phyloP scores from a whole-genome alignment of 2,113 vertebrate genomes.

The Nesospiza acunhae region DNA sequence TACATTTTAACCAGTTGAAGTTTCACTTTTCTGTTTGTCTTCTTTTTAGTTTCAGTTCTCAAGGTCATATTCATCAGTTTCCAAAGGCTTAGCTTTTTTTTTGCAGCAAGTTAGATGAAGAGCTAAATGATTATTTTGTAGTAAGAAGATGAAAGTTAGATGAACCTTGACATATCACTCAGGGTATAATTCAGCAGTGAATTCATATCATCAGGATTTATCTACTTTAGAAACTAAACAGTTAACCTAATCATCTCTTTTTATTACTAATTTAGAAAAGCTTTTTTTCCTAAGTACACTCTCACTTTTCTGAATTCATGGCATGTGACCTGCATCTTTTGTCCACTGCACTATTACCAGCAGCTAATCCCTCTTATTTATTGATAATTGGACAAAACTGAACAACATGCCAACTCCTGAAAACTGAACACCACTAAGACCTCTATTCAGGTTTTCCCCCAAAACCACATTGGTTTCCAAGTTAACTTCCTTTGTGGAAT shows the following conservation, averaged over 20 bases:
- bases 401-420: constrained; percentile 75
- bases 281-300: constrained; percentile 66
- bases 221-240: constrained; percentile 77
- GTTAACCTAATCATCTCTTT: constrained; percentile 81
- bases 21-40: constrained; percentile 36
- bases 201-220: constrained; percentile 71
- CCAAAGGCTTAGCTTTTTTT: constrained; percentile 29
- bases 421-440: constrained; percentile 63
- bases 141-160: constrained; percentile 71
- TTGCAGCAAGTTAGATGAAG: constrained; percentile 51
- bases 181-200: constrained; percentile 57
- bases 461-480: constrained; percentile 74
- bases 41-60: constrained; percentile 39
- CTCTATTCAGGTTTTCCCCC: constrained; percentile 72
- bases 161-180: constrained; percentile 73
- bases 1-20: constrained; percentile 62
- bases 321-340: constrained; percentile 79
- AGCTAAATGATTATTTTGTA: constrained; percentile 65
- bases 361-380: constrained; percentile 82
- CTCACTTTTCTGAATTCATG: constrained; percentile 79
- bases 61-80: constrained; percentile 66
- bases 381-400: constrained; percentile 83
- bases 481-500: constrained; percentile 78
- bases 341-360: constrained; percentile 74
- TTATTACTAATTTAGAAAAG: constrained; percentile 80